A percentile compares a stretch with the other conserved stretches of the same genome.
Evolutionary conservation across 2,797 vertebrate genomes (phyloP).

Genomic region (Knipowitschia caucasica): DNA sequence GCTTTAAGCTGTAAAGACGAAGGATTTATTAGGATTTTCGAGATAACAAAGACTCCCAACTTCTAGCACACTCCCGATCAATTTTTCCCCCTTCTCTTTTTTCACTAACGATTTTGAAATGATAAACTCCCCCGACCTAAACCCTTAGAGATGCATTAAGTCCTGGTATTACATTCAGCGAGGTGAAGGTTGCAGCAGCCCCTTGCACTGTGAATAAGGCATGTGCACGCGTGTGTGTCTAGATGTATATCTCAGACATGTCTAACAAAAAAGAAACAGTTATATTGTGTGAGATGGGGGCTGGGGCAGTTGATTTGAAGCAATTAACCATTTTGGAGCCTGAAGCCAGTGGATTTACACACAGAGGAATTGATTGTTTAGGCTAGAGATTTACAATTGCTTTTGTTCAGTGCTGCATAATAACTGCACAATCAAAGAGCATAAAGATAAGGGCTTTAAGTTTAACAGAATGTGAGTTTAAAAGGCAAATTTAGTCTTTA

Average conservation of each 20-base stretch:
- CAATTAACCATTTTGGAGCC: constrained; percentile 81
- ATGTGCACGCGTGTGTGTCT: constrained; percentile 46
- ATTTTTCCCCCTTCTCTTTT: constrained; percentile 79
- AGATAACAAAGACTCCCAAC: constrained; percentile 98
- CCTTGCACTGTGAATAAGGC: constrained; percentile 71
- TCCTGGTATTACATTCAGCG: constrained; percentile 81
- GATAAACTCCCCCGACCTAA: constrained; percentile 86
- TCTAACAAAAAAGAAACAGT: constrained; percentile 34
- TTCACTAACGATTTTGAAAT: constrained; percentile 94
- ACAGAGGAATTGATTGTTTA: constrained; percentile 74
- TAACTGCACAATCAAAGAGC: constrained; percentile 76
- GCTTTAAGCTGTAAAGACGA: constrained; percentile 99
- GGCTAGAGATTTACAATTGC: constrained; percentile 69
- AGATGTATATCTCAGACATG: constrained; percentile 34
- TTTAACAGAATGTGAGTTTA: constrained; percentile 11
- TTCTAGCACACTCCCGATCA: constrained; percentile 97
- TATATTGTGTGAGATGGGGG: constrained; percentile 41
- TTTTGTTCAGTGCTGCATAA: constrained; percentile 74
- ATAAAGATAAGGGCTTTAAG: constrained; percentile 48
- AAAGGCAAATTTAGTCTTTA: constrained; percentile 6
- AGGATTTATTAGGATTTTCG: constrained; percentile 99
- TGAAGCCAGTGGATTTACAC: constrained; percentile 73
- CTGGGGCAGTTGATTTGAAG: constrained; percentile 72
- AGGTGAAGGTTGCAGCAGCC: constrained; percentile 84
- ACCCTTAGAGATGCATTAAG: constrained; percentile 84